Percentiles rank a stretch among this genome's conserved stretches.
phyloP scores from a whole-genome alignment of 2,888 invertebrate genomes.

The Perizoma affinitatum region DNA sequence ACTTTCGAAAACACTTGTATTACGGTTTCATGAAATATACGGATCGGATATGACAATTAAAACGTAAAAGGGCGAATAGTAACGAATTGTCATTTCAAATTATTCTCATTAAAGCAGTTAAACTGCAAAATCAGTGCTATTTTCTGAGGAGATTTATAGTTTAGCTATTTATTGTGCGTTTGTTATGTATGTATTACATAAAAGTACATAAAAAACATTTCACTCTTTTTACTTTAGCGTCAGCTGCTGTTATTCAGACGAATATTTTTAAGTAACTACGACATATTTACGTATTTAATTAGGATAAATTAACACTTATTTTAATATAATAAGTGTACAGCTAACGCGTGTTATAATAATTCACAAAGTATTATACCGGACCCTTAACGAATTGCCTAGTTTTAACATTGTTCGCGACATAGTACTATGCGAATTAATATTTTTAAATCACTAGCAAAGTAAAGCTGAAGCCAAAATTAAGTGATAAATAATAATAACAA shows the following conservation, averaged over 20 bases:
- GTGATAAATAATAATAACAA: slow-evolving; percentile 34
- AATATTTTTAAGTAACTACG: slow-evolving; percentile 36
- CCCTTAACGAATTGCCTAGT: slow-evolving; percentile 45
- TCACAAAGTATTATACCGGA: slow-evolving; percentile 46
- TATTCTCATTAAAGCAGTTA: slow-evolving; percentile 22
- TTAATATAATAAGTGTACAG: slow-evolving; percentile 55
- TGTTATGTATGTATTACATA: slow-evolving; percentile 7
- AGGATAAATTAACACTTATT: slow-evolving; percentile 55
- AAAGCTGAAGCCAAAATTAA: slow-evolving; percentile 70
- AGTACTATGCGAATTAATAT: slow-evolving; percentile 54
- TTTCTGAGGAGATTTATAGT: slow-evolving; percentile 6
- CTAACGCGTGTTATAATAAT: slow-evolving; percentile 39
- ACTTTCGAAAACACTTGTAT: background rate
- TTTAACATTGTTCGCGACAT: slow-evolving; percentile 46
- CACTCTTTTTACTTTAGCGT: slow-evolving; percentile 20
- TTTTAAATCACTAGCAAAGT: slow-evolving; percentile 54
- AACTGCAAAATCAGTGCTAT: slow-evolving; percentile 21
- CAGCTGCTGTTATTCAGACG: slow-evolving; percentile 29
- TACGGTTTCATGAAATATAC: no score
- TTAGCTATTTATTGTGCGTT: slow-evolving; percentile 31
- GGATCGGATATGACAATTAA: no score
- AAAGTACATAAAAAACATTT: slow-evolving; percentile 5
- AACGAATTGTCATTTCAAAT: slow-evolving; percentile 6
- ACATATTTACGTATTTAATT: slow-evolving; percentile 48
- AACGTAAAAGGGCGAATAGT: background rate